Conservation (phyloP, 2,888 invertebrate species). For the Drosophila koepferae region DNA sequence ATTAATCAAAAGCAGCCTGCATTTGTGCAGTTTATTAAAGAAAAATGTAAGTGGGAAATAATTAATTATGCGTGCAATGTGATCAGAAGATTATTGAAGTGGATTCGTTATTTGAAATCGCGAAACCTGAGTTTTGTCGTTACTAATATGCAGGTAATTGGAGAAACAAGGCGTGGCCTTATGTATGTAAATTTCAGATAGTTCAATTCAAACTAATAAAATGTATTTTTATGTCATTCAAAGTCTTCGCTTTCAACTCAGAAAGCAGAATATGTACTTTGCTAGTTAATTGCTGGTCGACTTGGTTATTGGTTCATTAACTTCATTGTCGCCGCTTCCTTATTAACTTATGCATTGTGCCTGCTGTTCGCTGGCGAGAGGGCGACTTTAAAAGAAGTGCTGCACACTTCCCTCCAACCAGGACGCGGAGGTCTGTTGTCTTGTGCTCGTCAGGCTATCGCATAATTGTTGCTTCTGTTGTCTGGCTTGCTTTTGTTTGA, state of each 20-base stretch:
- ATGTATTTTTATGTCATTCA: not conserved
- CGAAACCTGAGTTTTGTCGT: no score
- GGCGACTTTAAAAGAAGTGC: constrained; percentile 41
- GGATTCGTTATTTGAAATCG: not conserved
- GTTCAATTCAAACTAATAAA: not conserved
- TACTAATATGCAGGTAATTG: no score
- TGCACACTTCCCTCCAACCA: constrained; percentile 46
- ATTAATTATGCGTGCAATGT: not conserved
- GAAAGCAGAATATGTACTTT: not conserved
- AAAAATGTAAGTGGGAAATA: not conserved
- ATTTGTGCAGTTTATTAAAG: constrained; percentile 8
- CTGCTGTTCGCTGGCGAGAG: constrained; percentile 14
- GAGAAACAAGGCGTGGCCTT: no score
- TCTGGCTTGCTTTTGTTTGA: constrained; percentile 41
- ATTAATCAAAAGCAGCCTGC: constrained; percentile 10
- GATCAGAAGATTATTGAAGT: not conserved
- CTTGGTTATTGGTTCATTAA: constrained; percentile 40
- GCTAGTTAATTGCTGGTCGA: not conserved
- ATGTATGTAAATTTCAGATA: no score
- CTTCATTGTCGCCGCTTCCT: constrained; percentile 43
- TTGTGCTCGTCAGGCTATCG: constrained; percentile 11
- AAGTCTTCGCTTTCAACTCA: not conserved
- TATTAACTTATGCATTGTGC: constrained; percentile 55
- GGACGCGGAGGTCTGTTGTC: constrained; percentile 13
- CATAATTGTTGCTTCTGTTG: constrained; percentile 37